Conservation (phyloP, 2,888 invertebrate species). For the Chrysotoxum bicinctum region DNA sequence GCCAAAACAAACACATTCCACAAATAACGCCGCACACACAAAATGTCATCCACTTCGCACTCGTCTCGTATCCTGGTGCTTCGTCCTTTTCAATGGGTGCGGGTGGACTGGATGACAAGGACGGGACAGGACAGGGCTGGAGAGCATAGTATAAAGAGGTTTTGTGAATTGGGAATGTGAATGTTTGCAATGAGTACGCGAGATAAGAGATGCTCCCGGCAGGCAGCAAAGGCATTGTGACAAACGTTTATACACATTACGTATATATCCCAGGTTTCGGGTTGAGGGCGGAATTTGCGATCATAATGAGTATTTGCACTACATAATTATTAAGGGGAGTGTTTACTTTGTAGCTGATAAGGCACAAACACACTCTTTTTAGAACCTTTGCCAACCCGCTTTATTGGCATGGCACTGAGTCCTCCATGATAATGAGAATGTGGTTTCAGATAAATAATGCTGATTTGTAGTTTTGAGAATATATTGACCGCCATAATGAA, state of each 20-base stretch:
- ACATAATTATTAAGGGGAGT: slow-evolving; percentile 66
- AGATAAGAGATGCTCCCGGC: slow-evolving; percentile 65
- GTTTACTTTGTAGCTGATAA: slow-evolving; percentile 67
- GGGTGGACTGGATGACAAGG: neutral
- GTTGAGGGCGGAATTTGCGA: slow-evolving; percentile 55
- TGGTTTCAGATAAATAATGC: slow-evolving; percentile 12
- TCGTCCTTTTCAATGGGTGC: slow-evolving; percentile 16
- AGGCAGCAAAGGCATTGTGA: neutral
- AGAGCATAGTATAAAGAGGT: neutral
- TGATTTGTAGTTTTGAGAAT: slow-evolving; percentile 5
- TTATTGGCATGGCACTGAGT: slow-evolving; percentile 14
- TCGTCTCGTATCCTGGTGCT: slow-evolving; percentile 23
- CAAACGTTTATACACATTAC: neutral
- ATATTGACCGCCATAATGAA: neutral
- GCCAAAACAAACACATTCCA: slow-evolving; percentile 73
- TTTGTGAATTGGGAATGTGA: slow-evolving; percentile 48
- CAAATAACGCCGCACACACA: slow-evolving; percentile 66
- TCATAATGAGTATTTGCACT: slow-evolving; percentile 72
- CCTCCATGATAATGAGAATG: slow-evolving; percentile 7
- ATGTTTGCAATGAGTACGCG: slow-evolving; percentile 71
- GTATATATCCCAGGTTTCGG: slow-evolving; percentile 1
- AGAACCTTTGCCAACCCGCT: slow-evolving; percentile 1
- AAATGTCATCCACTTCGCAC: slow-evolving; percentile 66
- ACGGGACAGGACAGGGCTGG: neutral
- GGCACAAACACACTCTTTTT: slow-evolving; percentile 43